Evolutionary conservation across 2,113 vertebrate species (phyloP).

Genomic region (Cairina moschata): DNA sequence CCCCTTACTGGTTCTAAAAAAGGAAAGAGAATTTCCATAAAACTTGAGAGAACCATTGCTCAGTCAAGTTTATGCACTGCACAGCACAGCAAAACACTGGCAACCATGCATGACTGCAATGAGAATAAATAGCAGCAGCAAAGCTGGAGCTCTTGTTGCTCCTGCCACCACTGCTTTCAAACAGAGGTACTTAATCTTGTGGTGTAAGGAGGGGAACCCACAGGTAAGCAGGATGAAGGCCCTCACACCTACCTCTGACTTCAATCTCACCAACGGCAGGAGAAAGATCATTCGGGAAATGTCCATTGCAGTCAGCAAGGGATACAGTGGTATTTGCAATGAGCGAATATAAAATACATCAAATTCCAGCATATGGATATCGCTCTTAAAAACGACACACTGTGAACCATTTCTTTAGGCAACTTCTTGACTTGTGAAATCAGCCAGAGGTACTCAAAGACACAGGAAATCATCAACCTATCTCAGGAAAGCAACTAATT

Average conservation of each 20-base stretch:
- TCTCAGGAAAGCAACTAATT: not conserved
- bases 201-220: not conserved
- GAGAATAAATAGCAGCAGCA: rapidly evolving
- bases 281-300: not conserved
- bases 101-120: not conserved
- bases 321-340: not conserved
- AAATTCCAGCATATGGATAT: not conserved
- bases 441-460: not conserved
- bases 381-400: not conserved
- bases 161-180: not conserved
- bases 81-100: not conserved
- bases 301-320: not conserved
- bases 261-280: not conserved
- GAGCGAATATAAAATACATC: not conserved
- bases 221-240: not conserved
- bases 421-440: not conserved
- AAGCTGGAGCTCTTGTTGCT: not conserved
- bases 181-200: not conserved
- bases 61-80: not conserved
- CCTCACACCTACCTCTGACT: not conserved
- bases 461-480: not conserved
- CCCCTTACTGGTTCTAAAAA: not conserved
- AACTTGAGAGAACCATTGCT: not conserved
- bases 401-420: not conserved
- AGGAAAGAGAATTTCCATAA: not conserved